Conservation (phyloP, 2,888 invertebrate genomes). For the Calliphora vomitoria region DNA sequence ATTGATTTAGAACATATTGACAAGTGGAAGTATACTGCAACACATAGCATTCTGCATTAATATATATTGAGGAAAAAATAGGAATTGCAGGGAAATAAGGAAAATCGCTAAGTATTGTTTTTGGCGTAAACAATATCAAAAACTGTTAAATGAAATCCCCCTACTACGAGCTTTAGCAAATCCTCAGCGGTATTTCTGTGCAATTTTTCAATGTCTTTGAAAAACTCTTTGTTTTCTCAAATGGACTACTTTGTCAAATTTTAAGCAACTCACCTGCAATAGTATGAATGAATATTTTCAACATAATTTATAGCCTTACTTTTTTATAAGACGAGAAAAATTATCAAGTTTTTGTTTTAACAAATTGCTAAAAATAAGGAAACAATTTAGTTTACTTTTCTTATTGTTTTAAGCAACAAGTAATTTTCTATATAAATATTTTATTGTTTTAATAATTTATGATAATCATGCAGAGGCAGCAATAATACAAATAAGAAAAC, state of each 20-base stretch:
- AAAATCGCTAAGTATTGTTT: too few species aligned
- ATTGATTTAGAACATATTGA: too few species aligned
- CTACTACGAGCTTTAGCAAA: too few species aligned
- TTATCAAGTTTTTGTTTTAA: neutral
- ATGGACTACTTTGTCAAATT: neutral
- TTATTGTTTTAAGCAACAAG: neutral
- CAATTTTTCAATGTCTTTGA: neutral
- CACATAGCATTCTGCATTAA: too few species aligned
- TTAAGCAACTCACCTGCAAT: neutral
- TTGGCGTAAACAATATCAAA: too few species aligned
- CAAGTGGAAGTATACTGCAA: too few species aligned
- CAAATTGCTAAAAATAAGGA: slow-evolving; percentile 1
- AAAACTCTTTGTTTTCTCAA: neutral
- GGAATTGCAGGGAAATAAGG: too few species aligned
- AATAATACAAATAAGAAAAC: neutral
- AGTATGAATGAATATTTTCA: neutral
- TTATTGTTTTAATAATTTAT: slow-evolving; percentile 12
- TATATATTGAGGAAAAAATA: too few species aligned
- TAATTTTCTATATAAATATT: neutral
- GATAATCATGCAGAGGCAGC: neutral
- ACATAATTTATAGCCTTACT: neutral
- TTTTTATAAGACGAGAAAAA: neutral
- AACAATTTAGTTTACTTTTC: neutral
- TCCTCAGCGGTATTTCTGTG: too few species aligned
- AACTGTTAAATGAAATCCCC: too few species aligned